phyloP scores from a whole-genome alignment of 1,140 invertebrate species.

The Hypothenemus hampei region DNA sequence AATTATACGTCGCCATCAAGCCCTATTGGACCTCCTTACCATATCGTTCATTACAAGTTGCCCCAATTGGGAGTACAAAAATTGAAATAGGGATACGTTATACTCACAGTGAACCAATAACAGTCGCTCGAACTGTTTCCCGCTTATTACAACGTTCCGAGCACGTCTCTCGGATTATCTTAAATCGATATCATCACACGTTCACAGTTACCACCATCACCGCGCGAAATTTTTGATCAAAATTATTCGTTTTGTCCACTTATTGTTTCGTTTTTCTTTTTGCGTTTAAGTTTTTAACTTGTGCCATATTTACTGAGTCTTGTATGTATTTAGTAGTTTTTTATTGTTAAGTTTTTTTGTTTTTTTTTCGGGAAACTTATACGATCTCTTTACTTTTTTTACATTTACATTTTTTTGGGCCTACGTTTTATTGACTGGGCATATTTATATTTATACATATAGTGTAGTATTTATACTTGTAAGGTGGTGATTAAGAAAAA shows the following conservation, averaged over 20 bases:
- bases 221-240: too few species aligned
- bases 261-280: too few species aligned
- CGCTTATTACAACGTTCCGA: too few species aligned
- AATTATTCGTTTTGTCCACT: too few species aligned
- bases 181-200: too few species aligned
- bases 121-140: too few species aligned
- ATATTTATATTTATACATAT: too few species aligned
- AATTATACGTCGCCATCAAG: slow-evolving; percentile 47
- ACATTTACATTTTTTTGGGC: neutral
- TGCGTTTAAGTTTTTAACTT: neutral
- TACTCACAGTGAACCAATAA: slow-evolving; percentile 6
- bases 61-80: slow-evolving; percentile 51
- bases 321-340: neutral
- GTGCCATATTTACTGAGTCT: slow-evolving; percentile 1
- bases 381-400: neutral
- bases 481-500: too few species aligned
- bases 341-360: neutral
- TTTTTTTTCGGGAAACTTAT: slow-evolving; percentile 3
- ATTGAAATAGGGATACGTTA: slow-evolving; percentile 37
- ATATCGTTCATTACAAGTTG: slow-evolving; percentile 69
- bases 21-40: slow-evolving; percentile 61
- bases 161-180: too few species aligned
- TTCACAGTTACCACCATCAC: too few species aligned
- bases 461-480: too few species aligned
- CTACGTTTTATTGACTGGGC: slow-evolving; percentile 17